Conservation (phyloP, 2,888 invertebrate genomes). For the Caenorhabditis angaria region DNA sequence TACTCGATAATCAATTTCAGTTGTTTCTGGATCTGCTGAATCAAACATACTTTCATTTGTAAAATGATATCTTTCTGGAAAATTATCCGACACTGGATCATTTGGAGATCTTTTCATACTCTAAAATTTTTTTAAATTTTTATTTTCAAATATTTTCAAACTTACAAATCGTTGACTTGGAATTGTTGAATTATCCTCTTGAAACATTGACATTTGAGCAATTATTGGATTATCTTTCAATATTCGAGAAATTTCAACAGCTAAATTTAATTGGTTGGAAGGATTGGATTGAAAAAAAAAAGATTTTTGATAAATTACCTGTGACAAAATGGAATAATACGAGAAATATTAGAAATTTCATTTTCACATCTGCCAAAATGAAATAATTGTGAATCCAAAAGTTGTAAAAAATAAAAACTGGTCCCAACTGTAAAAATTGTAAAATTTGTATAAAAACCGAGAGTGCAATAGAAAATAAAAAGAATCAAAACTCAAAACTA, state of each 20-base stretch:
- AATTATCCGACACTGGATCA: slow-evolving; percentile 27
- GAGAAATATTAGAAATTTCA: too few species aligned
- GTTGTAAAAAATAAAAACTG: too few species aligned
- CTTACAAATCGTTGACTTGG: neutral
- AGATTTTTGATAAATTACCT: neutral
- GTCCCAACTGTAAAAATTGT: neutral
- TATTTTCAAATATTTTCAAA: slow-evolving; percentile 10
- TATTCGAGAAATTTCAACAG: slow-evolving; percentile 8
- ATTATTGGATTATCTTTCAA: slow-evolving; percentile 25
- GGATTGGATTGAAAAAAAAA: neutral
- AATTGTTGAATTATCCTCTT: neutral
- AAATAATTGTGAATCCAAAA: too few species aligned
- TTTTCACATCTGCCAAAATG: too few species aligned
- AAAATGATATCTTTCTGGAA: slow-evolving; percentile 18
- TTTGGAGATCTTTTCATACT: slow-evolving; percentile 19
- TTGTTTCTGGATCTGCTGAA: slow-evolving; percentile 15
- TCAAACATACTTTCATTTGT: slow-evolving; percentile 25
- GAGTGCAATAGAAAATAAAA: neutral
- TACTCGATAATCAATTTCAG: slow-evolving; percentile 22
- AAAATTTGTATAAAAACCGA: neutral
- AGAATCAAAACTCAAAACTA: neutral
- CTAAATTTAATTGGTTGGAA: neutral
- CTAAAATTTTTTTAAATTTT: slow-evolving; percentile 14
- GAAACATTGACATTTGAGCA: slow-evolving; percentile 34
- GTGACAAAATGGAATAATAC: too few species aligned